These are phyloP conservation scores for Drosophila parabipectinata DNA, from an alignment of 1,140 invertebrate genomes.

Conservation along the genomic window DNA sequence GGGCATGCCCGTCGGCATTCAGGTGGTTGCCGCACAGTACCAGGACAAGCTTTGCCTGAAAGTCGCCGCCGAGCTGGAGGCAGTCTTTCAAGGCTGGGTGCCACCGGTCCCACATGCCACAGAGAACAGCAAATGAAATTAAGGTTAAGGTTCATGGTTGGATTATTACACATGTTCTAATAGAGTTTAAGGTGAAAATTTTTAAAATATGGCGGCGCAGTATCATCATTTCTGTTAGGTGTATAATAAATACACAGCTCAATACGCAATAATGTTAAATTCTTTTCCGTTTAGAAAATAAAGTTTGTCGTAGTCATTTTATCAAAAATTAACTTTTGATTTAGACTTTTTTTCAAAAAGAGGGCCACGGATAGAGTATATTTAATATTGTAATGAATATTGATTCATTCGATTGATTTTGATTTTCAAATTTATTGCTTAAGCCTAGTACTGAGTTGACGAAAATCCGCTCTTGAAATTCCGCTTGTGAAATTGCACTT, in stretches of 20 bases:
- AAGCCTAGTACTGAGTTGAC: no score
- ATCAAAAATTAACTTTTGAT: no score
- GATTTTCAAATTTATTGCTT: no score
- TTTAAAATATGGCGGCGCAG: background rate
- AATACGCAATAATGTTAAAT: background rate
- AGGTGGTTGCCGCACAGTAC: constrained; percentile 88
- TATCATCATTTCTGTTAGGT: background rate
- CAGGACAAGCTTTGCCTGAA: constrained; percentile 91
- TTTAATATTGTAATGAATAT: no score
- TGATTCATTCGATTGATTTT: no score
- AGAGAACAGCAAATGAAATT: constrained; percentile 9
- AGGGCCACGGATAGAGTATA: no score
- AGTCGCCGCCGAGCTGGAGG: constrained; percentile 91
- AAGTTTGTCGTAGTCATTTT: background rate
- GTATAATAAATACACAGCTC: background rate
- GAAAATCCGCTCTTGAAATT: no score
- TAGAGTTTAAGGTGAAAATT: background rate
- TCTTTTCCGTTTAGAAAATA: background rate
- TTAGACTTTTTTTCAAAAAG: no score
- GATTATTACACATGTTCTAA: background rate
- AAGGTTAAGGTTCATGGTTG: constrained; percentile 50
- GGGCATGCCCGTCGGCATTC: constrained; percentile 90
- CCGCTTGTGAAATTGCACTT: no score
- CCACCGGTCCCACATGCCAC: constrained; percentile 70
- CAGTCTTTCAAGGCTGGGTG: constrained; percentile 91